Evolutionary conservation across 1,140 invertebrate genomes (phyloP), one percentile per base, ranked within the genome.

Genomic region (Drosophila mojavensis): DNA sequence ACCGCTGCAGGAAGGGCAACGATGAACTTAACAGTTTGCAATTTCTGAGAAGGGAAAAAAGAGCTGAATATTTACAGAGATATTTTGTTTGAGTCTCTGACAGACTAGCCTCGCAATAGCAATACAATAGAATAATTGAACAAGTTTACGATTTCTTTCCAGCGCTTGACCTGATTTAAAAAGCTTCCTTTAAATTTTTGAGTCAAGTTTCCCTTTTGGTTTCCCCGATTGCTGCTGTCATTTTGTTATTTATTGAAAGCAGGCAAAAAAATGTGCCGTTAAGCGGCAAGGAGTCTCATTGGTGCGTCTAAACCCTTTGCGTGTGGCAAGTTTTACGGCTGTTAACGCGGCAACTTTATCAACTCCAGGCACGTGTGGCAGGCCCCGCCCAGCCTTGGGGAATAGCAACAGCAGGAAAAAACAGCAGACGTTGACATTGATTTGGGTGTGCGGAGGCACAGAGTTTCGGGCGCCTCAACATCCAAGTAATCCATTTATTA

Each of bases 401-500:
- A 9, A 39, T 47, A 10, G 45, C 55, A 54, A 26, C 30, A 24
- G 20, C 20, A 24, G 20, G 28, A 30, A 30, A 48, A 61, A 72
- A 53, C 24, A 65, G 68, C 58, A 61, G 64, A 67, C 61, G 77
- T 71, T 88, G 83, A 88, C 83, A 88, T 88, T 88, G 83, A 88
- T 88, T 88, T 88, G 84, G 83, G 84, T 88, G 36, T 62, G 67
- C 59, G 67, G 47, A 39, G 10, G 36, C 36, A 47, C 33, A 45
- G 45, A 39, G 41, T 15, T 61, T 47, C 26, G 66, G 50, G 39
- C 10, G 47, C 62, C 56, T 75, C 63, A 53, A 70, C 68, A 53
- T 72, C 82, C 82, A 83, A 86, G 79, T 88, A 88, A 86, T 72
- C 82, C 79, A 88, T 83, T 88, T 88, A 88, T 83, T 88, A 88